These are phyloP conservation scores for Pygocentrus nattereri DNA, from an alignment of 2,797 vertebrate genomes.

Conservation along the genomic window DNA sequence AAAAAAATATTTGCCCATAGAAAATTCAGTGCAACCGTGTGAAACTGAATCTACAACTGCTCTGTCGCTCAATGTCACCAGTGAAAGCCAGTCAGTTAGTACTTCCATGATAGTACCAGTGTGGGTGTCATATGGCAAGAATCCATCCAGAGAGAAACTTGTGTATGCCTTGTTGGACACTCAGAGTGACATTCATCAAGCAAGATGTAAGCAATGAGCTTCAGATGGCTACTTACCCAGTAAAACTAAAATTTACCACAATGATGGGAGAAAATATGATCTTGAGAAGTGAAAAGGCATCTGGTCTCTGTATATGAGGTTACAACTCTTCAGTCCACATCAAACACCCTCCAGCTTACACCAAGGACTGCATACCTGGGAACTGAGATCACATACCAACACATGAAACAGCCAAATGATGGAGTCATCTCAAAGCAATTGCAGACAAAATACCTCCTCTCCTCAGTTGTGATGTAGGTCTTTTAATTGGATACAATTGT, in stretches of 20 bases:
- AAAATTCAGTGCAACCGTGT: too few species aligned
- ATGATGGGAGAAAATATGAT: conserved; percentile 31
- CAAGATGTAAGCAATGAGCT: conserved; percentile 27
- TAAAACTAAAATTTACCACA: conserved; percentile 36
- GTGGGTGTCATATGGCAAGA: too few species aligned
- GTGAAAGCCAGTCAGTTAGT: too few species aligned
- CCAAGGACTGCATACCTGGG: conserved; percentile 43
- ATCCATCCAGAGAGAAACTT: too few species aligned
- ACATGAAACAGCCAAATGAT: conserved; percentile 29
- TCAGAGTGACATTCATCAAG: too few species aligned
- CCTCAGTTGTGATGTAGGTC: conserved; percentile 25
- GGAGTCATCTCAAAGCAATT: conserved; percentile 20
- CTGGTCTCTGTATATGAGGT: conserved; percentile 23
- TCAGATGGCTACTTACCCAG: conserved; percentile 21
- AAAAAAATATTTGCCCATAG: too few species aligned
- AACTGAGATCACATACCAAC: conserved; percentile 44
- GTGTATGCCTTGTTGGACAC: too few species aligned
- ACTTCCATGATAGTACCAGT: too few species aligned
- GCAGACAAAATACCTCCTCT: conserved; percentile 27
- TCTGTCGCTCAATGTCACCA: too few species aligned
- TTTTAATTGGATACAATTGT: too few species aligned
- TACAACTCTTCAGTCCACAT: conserved; percentile 24
- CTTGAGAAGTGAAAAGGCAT: conserved; percentile 4
- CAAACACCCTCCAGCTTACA: conserved; percentile 36
- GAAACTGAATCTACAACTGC: too few species aligned